These are phyloP conservation scores for Coturnix japonica DNA, from an alignment of 2,113 vertebrate genomes.

Conservation along the genomic window DNA sequence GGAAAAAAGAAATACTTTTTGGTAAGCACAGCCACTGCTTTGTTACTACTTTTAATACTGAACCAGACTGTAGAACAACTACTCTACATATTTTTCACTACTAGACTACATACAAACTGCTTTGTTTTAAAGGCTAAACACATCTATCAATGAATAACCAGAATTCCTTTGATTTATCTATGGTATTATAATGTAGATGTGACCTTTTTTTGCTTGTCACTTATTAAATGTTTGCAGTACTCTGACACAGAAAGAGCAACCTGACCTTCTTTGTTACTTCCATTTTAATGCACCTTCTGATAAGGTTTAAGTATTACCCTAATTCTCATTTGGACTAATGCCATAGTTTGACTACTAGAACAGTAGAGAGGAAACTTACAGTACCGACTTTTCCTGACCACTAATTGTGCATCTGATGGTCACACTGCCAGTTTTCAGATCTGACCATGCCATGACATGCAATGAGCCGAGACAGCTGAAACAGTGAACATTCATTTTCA, in stretches of 20 bases:
- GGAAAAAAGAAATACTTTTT: neutral
- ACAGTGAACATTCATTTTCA: neutral
- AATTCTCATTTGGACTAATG: neutral
- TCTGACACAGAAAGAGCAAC: neutral
- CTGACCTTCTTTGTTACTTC: neutral
- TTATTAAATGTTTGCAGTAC: neutral
- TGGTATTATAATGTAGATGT: neutral
- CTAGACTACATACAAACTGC: neutral
- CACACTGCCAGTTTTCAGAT: neutral
- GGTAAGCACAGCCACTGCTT: neutral
- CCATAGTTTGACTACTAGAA: neutral
- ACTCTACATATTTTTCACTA: neutral
- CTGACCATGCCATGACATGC: fast-evolving
- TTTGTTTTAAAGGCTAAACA: neutral
- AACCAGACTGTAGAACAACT: neutral
- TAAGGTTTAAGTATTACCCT: neutral
- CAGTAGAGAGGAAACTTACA: neutral
- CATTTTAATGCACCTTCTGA: neutral
- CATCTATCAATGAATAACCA: neutral
- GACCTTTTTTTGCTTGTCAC: neutral
- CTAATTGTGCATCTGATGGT: neutral
- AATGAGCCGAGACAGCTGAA: neutral
- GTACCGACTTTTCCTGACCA: neutral
- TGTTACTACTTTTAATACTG: neutral
- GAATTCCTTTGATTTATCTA: neutral